A percentile compares a stretch with the other conserved stretches of the same genome.
Conservation (phyloP, 2,888 invertebrate genomes). For the Strigamia maritima region DNA sequence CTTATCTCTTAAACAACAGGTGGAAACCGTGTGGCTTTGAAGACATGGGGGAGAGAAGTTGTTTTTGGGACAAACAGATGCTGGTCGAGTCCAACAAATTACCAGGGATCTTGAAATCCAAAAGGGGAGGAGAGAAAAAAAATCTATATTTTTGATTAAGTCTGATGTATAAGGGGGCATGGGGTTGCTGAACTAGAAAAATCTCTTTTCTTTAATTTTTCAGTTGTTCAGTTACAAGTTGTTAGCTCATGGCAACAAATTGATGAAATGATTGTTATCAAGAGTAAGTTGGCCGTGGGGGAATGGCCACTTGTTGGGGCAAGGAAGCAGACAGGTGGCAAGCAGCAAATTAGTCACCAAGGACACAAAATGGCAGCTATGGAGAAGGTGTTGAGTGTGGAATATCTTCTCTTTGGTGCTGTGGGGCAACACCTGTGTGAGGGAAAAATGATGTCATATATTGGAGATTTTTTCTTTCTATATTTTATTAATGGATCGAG, state of each 20-base stretch:
- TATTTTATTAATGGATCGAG: not conserved
- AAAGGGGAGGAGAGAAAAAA: too few relatives aligned
- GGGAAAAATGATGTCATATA: not conserved
- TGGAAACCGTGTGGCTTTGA: not conserved
- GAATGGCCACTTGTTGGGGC: not conserved
- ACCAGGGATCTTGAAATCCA: not conserved
- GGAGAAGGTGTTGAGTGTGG: not conserved
- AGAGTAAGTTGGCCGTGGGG: not conserved
- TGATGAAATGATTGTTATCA: not conserved
- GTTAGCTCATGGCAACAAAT: not conserved
- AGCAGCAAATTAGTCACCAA: slow-evolving; percentile 16
- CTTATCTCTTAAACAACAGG: not conserved
- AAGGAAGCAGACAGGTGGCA: slow-evolving; percentile 11
- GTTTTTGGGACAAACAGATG: slow-evolving; percentile 2
- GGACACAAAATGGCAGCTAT: not conserved
- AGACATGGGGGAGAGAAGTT: not conserved
- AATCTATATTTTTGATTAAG: not conserved
- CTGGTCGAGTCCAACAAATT: not conserved
- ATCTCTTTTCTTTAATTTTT: not conserved
- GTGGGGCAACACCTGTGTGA: not conserved
- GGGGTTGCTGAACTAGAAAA: not conserved
- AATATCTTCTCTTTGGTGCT: not conserved
- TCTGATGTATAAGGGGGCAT: not conserved
- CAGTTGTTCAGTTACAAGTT: not conserved
- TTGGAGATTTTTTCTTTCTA: too few relatives aligned